Conservation (phyloP, 2,113 vertebrate genomes). For the Nibea albiflora region DNA sequence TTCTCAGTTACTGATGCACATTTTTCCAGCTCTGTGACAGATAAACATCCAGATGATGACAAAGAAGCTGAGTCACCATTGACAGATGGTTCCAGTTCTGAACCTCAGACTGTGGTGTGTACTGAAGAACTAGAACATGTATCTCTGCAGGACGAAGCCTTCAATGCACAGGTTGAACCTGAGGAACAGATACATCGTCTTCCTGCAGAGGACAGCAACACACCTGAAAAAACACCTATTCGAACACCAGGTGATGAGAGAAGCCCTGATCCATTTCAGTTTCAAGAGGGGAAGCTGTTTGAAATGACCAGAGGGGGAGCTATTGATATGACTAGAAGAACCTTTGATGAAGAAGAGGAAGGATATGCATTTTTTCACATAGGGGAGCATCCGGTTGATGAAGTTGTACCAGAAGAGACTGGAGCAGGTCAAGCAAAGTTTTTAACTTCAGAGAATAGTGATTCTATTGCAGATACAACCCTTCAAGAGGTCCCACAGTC, state of each 20-base stretch:
- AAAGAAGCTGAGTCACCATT: slow-evolving; percentile 1
- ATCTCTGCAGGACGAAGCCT: slow-evolving; percentile 54
- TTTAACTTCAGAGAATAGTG: slow-evolving; percentile 27
- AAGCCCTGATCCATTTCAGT: slow-evolving; percentile 91
- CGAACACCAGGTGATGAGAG: slow-evolving; percentile 87
- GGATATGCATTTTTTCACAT: slow-evolving; percentile 91
- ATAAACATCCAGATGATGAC: slow-evolving; percentile 29
- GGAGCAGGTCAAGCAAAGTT: slow-evolving; percentile 13
- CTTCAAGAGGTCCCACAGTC: slow-evolving; percentile 24
- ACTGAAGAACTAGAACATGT: slow-evolving; percentile 26
- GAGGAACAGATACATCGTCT: slow-evolving; percentile 87
- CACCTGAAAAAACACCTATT: slow-evolving; percentile 86
- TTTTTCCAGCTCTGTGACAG: slow-evolving; percentile 15
- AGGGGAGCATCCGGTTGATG: slow-evolving; percentile 78
- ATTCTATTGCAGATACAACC: slow-evolving; percentile 25
- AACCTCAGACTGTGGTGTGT: slow-evolving; percentile 1
- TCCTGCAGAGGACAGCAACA: slow-evolving; percentile 84
- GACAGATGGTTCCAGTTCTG: not conserved
- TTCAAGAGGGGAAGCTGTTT: slow-evolving; percentile 97
- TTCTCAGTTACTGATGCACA: slow-evolving; percentile 17
- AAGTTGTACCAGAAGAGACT: slow-evolving; percentile 45
- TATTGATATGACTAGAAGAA: slow-evolving; percentile 95
- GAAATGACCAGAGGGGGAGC: slow-evolving; percentile 99
- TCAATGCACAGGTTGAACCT: slow-evolving; percentile 84
- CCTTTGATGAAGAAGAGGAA: slow-evolving; percentile 87